Evolutionary conservation across 1,140 invertebrate species (phyloP).

Genomic region (Globodera rostochiensis): DNA sequence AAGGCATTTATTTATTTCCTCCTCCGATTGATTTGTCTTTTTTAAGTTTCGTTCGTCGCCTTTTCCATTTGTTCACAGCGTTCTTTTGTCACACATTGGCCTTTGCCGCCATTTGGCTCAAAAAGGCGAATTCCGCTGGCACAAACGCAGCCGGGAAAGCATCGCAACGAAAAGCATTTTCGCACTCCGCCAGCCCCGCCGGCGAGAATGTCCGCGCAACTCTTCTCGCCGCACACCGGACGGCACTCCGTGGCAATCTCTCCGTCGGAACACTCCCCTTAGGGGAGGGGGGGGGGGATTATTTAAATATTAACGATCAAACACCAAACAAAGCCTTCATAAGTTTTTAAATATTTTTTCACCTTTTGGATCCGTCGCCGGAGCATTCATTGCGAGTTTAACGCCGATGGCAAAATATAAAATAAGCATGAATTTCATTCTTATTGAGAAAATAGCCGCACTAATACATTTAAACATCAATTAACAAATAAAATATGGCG

Average conservation of each 20-base stretch:
- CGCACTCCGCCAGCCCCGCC: neutral
- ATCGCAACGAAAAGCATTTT: slow-evolving; percentile 1
- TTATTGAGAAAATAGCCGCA: too few relatives aligned
- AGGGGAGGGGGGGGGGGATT: neutral
- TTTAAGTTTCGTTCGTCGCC: neutral
- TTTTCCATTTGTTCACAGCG: neutral
- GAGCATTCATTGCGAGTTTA: neutral
- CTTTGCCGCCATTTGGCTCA: neutral
- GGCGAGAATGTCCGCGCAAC: neutral
- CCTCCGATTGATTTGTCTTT: neutral
- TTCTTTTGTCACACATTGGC: neutral
- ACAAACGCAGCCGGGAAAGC: slow-evolving; percentile 4
- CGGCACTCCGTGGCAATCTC: neutral
- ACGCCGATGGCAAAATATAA: too few relatives aligned
- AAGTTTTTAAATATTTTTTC: too few relatives aligned
- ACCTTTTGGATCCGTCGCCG: neutral
- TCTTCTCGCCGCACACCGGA: neutral
- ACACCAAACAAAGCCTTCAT: too few relatives aligned
- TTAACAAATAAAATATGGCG: too few relatives aligned
- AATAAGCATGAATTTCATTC: too few relatives aligned
- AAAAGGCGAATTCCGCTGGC: neutral
- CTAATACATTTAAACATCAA: too few relatives aligned
- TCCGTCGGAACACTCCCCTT: neutral
- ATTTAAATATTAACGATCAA: too few relatives aligned
- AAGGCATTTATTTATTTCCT: neutral